A percentile compares a stretch with the other conserved stretches of the same genome.
Conservation (phyloP, 2,797 vertebrate species). For the Lagodon rhomboides region DNA sequence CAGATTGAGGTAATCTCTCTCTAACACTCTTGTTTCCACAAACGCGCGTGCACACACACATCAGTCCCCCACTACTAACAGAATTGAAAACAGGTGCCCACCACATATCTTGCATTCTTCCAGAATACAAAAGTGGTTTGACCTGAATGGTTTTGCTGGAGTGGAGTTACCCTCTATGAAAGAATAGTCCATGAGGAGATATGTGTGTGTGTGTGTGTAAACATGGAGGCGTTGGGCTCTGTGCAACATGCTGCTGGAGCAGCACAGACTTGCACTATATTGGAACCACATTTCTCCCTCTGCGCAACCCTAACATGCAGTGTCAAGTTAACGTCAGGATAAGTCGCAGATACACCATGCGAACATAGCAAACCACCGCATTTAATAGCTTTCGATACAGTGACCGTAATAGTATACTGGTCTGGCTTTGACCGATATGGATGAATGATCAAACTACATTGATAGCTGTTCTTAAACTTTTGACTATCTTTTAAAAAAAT, state of each 20-base stretch:
- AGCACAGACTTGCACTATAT: constrained; percentile 74
- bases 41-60: constrained; percentile 34
- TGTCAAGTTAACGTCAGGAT: constrained; percentile 78
- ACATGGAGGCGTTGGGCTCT: constrained; percentile 81
- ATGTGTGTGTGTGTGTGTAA: constrained; percentile 83
- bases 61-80: constrained; percentile 71
- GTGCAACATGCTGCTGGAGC: constrained; percentile 78
- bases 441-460: constrained; percentile 54
- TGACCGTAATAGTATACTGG: constrained; percentile 50
- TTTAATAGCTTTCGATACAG: constrained; percentile 60
- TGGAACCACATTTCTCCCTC: constrained; percentile 84
- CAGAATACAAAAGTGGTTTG: constrained; percentile 86
- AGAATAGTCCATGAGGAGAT: constrained; percentile 75
- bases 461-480: constrained; percentile 57
- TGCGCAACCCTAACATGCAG: constrained; percentile 70
- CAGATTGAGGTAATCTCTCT: constrained; percentile 70
- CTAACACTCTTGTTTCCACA: constrained; percentile 67
- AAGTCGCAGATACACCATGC: constrained; percentile 59
- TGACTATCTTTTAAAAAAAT: constrained; percentile 41
- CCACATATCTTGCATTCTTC: constrained; percentile 86
- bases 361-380: constrained; percentile 61
- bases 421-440: constrained; percentile 55
- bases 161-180: constrained; percentile 78
- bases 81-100: constrained; percentile 90
- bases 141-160: constrained; percentile 84